Evolutionary conservation across 2,888 invertebrate species (phyloP), one percentile per base, ranked within the genome.

Genomic region (Aleiodes leptofemur): DNA sequence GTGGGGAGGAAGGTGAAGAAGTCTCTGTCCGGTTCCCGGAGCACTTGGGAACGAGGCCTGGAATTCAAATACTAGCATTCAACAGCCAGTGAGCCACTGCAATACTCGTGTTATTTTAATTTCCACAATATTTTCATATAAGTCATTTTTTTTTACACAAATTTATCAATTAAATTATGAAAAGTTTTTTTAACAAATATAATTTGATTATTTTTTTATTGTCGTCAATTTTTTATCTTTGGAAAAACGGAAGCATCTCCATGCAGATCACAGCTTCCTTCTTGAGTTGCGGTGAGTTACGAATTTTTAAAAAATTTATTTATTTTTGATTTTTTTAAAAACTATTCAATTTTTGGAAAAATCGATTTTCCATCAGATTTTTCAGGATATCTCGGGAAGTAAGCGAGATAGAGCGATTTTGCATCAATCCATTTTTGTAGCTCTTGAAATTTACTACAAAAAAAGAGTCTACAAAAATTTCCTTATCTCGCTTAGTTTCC

Each of bases 281-380:
- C 14, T 23, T 64, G 16, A 48, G 43, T 53, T 73, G 74, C 23
- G 78, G 78, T 57, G n/a, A 80, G 50, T 69, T 72, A 6, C 73
- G 71, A 80, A 80, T 53, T 76, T 80, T 43, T 9, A 1, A 38
- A 38, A 38, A 23, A 6, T 34, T 34, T 34, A 34, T 34, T 34
- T 3, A 34, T 34, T 34, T 34, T 34, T 0, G 34, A 0, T 6
- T 34, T 34, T 34, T 34, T 34, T 34, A 34, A 34, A n/a, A n/a
- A n/a, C n/a, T 34, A 23, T 23, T 23, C 23, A 23, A 23, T 23
- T 23, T 23, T 23, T 23, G 23, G 23, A 23, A 23, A 23, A 23
- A 23, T 23, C 23, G 23, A 23, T 23, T 23, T 23, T 23, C 23
- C 23, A 23, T 23, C 23, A 34, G 34, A 6, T 34, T 34, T 34